phyloP scores from a whole-genome alignment of 2,113 vertebrate genomes.

The Tetrax tetrax region DNA sequence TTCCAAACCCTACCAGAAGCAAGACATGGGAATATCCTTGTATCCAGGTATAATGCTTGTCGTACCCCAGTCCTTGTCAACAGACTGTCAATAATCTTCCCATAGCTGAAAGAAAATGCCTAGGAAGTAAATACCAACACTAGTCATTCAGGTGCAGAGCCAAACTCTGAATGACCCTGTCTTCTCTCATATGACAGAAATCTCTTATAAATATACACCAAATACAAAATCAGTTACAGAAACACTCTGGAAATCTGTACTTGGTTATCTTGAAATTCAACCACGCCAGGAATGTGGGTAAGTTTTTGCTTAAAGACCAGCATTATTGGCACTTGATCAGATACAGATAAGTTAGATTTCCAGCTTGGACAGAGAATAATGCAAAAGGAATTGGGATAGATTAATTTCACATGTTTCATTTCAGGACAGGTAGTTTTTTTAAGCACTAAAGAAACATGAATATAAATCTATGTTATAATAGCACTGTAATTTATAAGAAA shows the following conservation, averaged over 20 bases:
- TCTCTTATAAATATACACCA: constrained; percentile 21
- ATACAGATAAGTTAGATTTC: constrained; percentile 70
- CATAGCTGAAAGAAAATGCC: background rate
- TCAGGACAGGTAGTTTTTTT: constrained; percentile 59
- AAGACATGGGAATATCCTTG: background rate
- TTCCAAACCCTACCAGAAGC: background rate
- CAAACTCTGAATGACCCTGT: constrained; percentile 18
- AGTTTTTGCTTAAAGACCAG: constrained; percentile 37
- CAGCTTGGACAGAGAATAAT: constrained; percentile 51
- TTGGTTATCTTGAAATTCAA: constrained; percentile 68
- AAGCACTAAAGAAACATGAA: background rate
- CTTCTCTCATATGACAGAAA: background rate
- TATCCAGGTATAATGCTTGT: background rate
- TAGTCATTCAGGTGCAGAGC: background rate
- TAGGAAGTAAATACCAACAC: background rate
- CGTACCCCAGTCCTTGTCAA: background rate
- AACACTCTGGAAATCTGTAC: constrained; percentile 61
- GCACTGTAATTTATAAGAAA: background rate
- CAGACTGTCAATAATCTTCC: background rate
- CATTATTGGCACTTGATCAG: constrained; percentile 70
- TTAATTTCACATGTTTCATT: constrained; percentile 74
- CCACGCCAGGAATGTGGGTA: constrained; percentile 54
- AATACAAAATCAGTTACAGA: constrained; percentile 3
- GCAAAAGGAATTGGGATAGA: constrained; percentile 70
- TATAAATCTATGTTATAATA: background rate